Conservation (phyloP, 2,888 invertebrate species). For the Drosophila mercatorum region DNA sequence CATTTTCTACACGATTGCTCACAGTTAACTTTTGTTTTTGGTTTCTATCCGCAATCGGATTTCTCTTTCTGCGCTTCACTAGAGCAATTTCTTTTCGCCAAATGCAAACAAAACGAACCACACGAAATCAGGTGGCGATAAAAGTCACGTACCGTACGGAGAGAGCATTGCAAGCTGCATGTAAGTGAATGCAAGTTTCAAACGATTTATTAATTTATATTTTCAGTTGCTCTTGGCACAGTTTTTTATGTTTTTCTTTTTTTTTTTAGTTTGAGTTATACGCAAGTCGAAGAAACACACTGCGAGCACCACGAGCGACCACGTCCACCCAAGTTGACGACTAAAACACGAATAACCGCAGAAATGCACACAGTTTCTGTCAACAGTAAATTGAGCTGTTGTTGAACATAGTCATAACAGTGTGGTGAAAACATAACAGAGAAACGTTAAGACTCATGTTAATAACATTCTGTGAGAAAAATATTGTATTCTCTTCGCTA, state of each 20-base stretch:
- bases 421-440: neutral
- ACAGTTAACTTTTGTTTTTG: slow-evolving; percentile 4
- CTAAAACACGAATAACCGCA: neutral
- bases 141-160: slow-evolving; percentile 51
- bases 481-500: neutral
- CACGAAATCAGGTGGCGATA: slow-evolving; percentile 38
- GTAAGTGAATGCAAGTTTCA: slow-evolving; percentile 22
- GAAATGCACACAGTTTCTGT: neutral
- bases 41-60: slow-evolving; percentile 11
- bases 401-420: neutral
- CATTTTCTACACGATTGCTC: slow-evolving; percentile 20
- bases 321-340: neutral
- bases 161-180: slow-evolving; percentile 59
- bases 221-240: slow-evolving; percentile 23
- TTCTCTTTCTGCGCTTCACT: slow-evolving; percentile 50
- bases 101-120: slow-evolving; percentile 27
- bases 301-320: neutral
- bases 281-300: slow-evolving; percentile 8
- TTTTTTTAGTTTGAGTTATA: slow-evolving; percentile 4
- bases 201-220: slow-evolving; percentile 22
- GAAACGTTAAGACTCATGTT: neutral
- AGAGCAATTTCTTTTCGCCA: slow-evolving; percentile 39
- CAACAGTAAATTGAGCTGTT: neutral
- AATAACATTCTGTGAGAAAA: neutral
- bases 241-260: slow-evolving; percentile 9